A percentile compares a stretch with the other conserved stretches of the same genome.
phyloP scores from a whole-genome alignment of 35 echinoderm and acorn worm genomes.

The Acanthaster planci region DNA sequence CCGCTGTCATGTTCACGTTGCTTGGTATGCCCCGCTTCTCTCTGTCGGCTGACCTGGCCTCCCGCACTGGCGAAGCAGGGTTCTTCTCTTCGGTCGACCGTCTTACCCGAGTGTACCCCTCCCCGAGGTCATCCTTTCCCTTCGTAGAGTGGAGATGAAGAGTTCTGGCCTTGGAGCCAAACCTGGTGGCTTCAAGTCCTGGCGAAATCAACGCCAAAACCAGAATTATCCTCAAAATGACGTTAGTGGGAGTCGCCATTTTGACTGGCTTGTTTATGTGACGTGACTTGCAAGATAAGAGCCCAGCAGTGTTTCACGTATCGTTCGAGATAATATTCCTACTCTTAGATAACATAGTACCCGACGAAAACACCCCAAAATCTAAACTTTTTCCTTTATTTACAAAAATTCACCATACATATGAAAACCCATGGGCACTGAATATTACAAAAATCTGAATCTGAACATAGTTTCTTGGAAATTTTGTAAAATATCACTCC shows the following conservation, averaged over 20 bases:
- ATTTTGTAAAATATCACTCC: no score
- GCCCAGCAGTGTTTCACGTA: no score
- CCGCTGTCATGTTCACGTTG: neutral
- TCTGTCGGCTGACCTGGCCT: neutral
- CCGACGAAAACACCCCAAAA: no score
- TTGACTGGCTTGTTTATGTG: conserved; percentile 20
- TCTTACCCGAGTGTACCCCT: conserved; percentile 6
- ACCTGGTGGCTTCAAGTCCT: neutral
- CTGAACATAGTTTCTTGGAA: no score
- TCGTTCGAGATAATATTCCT: no score
- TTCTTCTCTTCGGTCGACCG: neutral
- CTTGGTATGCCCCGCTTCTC: neutral
- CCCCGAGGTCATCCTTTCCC: conserved; percentile 14
- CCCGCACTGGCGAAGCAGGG: neutral
- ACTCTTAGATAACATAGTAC: no score
- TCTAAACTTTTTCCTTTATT: no score
- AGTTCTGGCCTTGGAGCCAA: conserved; percentile 49
- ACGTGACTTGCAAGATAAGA: neutral
- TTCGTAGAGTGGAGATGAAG: conserved; percentile 28
- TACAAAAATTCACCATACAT: no score
- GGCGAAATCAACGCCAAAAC: conserved; percentile 30
- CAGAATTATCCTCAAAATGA: neutral
- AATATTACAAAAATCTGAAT: no score
- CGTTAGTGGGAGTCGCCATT: conserved; percentile 16
- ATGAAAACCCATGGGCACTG: no score